phyloP scores from a whole-genome alignment of 2,113 vertebrate genomes.

The Scortum barcoo region DNA sequence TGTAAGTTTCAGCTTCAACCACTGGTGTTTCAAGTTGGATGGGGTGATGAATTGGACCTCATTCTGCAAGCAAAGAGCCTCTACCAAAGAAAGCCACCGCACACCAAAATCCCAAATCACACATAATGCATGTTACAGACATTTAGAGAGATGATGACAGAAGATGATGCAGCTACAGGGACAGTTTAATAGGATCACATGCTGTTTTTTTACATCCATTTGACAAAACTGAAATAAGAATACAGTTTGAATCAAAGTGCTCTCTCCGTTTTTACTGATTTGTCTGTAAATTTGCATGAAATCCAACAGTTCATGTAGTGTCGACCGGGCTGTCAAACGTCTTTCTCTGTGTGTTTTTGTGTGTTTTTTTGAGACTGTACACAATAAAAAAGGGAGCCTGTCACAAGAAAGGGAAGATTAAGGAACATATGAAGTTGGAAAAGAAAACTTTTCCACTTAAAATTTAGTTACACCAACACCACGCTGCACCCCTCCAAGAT shows the following conservation, averaged over 20 bases:
- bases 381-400: background rate
- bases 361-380: background rate
- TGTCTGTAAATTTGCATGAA: background rate
- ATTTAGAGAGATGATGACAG: too few species aligned
- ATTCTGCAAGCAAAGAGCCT: background rate
- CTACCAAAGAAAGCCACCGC: background rate
- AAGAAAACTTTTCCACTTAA: background rate
- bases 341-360: background rate
- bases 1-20: conserved; percentile 30
- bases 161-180: background rate
- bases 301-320: background rate
- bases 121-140: background rate
- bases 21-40: background rate
- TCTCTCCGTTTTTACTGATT: background rate
- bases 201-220: background rate
- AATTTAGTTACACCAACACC: background rate
- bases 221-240: background rate
- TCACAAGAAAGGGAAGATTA: background rate
- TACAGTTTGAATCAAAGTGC: background rate
- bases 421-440: background rate
- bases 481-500: background rate
- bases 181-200: background rate
- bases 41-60: background rate
- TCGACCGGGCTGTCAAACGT: too few species aligned
- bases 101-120: background rate